Percentiles rank a stretch among this genome's conserved stretches.
These are phyloP conservation scores for Acholoe squamosa DNA, from an alignment of 2,888 invertebrate genomes.

Conservation along the genomic window DNA sequence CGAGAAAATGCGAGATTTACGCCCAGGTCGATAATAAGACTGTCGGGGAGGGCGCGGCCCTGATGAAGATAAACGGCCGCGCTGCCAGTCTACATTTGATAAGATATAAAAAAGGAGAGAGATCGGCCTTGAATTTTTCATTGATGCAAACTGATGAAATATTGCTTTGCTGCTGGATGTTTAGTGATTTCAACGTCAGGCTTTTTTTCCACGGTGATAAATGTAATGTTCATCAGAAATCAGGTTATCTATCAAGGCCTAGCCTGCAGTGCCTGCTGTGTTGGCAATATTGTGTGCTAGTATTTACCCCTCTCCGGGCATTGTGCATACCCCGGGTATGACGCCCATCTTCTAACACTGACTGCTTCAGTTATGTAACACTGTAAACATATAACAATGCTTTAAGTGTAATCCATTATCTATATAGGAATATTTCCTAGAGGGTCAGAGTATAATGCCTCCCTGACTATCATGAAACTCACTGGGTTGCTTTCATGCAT, in stretches of 20 bases:
- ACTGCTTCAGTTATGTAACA: neutral
- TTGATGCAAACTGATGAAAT: constrained; percentile 40
- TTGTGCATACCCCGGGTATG: neutral
- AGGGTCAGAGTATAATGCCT: too few relatives aligned
- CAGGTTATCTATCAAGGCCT: constrained; percentile 32
- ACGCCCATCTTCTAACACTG: neutral
- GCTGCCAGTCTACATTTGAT: neutral
- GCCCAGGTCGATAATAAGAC: neutral
- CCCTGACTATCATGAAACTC: too few relatives aligned
- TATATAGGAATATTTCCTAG: too few relatives aligned
- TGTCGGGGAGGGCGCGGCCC: neutral
- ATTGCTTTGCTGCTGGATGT: constrained; percentile 31
- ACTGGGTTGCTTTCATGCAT: neutral
- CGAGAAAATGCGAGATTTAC: constrained; percentile 20
- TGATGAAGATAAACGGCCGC: constrained; percentile 43
- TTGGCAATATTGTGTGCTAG: too few relatives aligned
- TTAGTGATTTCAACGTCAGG: constrained; percentile 37
- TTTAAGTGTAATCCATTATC: too few relatives aligned
- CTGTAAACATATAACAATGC: too few relatives aligned
- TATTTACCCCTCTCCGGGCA: constrained; percentile 5
- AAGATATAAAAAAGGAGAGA: constrained; percentile 13
- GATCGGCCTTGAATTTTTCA: constrained; percentile 38
- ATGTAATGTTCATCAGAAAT: constrained; percentile 40
- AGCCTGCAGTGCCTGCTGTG: neutral
- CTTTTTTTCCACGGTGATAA: constrained; percentile 23